A percentile compares a stretch with the other conserved stretches of the same genome.
These are phyloP conservation scores for Cydia fagiglandana DNA, from an alignment of 1,140 invertebrate species.

Conservation along the genomic window DNA sequence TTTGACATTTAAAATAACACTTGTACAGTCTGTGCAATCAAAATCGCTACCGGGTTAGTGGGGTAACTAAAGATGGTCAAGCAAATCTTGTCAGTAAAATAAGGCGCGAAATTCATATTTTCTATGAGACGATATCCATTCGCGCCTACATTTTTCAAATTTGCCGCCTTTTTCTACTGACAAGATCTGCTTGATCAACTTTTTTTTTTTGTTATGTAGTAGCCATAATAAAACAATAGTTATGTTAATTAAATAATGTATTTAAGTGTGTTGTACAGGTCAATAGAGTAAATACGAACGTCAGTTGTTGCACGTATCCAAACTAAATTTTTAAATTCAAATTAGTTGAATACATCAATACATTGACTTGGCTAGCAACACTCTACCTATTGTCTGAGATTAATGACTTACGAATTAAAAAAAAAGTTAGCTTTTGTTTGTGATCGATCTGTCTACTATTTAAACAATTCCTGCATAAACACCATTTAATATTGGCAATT, in stretches of 20 bases:
- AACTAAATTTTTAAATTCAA: constrained; percentile 22
- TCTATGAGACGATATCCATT: no score
- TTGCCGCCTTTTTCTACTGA: no score
- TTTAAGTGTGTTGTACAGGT: constrained; percentile 28
- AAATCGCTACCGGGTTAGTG: no score
- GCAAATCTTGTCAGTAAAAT: no score
- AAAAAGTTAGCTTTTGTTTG: background rate
- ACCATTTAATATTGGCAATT: background rate
- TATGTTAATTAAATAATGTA: constrained; percentile 18
- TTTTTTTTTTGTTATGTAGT: no score
- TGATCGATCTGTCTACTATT: background rate
- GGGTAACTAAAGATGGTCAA: no score
- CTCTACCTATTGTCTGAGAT: constrained; percentile 15
- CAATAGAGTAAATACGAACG: background rate
- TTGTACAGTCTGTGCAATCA: no score
- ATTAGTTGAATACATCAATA: constrained; percentile 22
- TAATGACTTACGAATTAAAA: background rate
- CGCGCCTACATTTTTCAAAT: no score
- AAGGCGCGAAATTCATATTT: no score
- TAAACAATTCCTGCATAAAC: background rate
- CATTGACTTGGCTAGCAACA: constrained; percentile 19
- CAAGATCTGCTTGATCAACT: no score
- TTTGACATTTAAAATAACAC: no score
- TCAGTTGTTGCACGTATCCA: background rate
- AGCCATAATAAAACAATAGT: background rate